Conservation (phyloP, 2,888 invertebrate species). For the Nowickia ferox region DNA sequence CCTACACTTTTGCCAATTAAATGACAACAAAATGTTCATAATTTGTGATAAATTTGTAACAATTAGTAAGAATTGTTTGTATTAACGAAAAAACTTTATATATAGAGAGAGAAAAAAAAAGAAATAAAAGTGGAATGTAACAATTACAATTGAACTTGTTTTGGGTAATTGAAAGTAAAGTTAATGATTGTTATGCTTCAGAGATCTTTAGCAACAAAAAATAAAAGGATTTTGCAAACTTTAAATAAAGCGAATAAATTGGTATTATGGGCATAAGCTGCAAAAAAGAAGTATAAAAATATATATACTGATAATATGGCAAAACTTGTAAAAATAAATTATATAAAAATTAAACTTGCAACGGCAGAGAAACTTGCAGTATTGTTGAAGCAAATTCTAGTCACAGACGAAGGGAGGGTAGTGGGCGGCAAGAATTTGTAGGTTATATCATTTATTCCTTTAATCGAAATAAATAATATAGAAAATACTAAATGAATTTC, state of each 20-base stretch:
- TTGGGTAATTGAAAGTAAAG: constrained; percentile 54
- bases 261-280: not conserved
- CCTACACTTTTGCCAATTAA: constrained; percentile 38
- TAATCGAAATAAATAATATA: no score
- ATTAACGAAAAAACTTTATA: constrained; percentile 1
- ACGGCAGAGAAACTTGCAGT: no score
- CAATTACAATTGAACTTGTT: constrained; percentile 63
- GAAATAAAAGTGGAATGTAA: constrained; percentile 46
- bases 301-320: no score
- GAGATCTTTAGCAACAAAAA: constrained; percentile 12
- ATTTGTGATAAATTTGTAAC: constrained; percentile 66
- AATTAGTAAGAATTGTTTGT: constrained; percentile 53
- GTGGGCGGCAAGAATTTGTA: no score
- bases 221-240: constrained; percentile 29
- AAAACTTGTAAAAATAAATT: not conserved
- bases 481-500: not conserved
- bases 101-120: not conserved
- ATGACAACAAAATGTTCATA: constrained; percentile 54
- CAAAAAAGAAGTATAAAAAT: no score
- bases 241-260: not conserved
- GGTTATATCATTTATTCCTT: no score
- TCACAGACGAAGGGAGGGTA: no score
- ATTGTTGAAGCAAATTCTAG: no score
- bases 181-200: constrained; percentile 49
- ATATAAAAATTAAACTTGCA: no score